Evolutionary conservation across 1,140 invertebrate species (phyloP).

Genomic region (Drosophila sproati): DNA sequence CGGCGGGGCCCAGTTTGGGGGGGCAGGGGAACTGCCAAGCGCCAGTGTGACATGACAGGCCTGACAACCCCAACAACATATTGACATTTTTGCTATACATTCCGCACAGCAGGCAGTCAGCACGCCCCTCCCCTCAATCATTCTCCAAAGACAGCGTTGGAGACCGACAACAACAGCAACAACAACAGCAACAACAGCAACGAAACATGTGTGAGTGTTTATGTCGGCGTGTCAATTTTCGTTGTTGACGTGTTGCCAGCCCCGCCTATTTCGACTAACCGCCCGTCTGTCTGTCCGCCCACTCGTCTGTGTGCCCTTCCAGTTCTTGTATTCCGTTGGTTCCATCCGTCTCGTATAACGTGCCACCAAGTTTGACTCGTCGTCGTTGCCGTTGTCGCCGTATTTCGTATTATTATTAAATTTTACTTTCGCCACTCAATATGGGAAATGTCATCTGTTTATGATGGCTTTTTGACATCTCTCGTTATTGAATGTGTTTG

Average conservation of each 20-base stretch:
- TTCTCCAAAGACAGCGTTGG: constrained; percentile 21
- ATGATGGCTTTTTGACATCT: constrained; percentile 83
- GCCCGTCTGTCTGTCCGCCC: neutral
- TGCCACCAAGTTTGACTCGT: constrained; percentile 59
- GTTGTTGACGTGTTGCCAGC: constrained; percentile 74
- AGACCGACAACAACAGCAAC: constrained; percentile 13
- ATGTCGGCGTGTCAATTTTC: constrained; percentile 81
- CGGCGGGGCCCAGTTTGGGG: neutral
- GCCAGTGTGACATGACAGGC: constrained; percentile 74
- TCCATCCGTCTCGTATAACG: constrained; percentile 41
- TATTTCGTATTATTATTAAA: constrained; percentile 76
- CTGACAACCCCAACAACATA: constrained; percentile 80
- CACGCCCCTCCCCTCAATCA: constrained; percentile 19
- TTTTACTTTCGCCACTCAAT: constrained; percentile 83
- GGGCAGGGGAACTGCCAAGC: constrained; percentile 34
- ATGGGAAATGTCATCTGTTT: constrained; percentile 83
- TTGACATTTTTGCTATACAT: constrained; percentile 83
- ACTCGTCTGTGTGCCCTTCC: neutral
- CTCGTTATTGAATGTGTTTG: constrained; percentile 80
- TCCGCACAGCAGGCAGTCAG: constrained; percentile 60
- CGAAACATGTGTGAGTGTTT: constrained; percentile 77
- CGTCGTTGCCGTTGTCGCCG: constrained; percentile 12
- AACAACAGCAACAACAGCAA: constrained; percentile 16
- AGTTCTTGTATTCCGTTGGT: neutral
- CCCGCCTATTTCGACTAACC: constrained; percentile 9